Evolutionary conservation across 2,797 vertebrate genomes (phyloP), one percentile per base, ranked within the genome.

Genomic region (Cichlasoma orientale): DNA sequence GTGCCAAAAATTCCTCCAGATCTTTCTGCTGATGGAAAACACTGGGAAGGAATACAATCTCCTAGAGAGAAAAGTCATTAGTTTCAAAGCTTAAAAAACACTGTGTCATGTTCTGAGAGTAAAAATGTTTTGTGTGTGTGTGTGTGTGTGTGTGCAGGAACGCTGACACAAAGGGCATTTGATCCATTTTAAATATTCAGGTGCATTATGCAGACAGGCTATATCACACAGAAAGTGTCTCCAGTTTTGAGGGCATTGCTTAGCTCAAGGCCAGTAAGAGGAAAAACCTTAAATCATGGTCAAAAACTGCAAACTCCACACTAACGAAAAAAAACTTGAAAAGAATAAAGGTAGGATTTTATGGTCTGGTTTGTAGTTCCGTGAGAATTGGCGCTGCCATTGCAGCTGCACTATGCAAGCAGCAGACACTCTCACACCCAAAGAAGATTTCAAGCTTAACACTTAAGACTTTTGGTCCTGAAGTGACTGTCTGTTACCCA

Each of bases 401-500:
- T 4, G 78, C 69, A 29, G 71, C 83, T 71, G 82, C 66, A 56
- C 69, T 70, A 7, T 7, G 29, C 13, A 19, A 83, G 75, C 78
- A 29, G 75, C 19, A 71, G 80, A 63, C 79, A 56, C 78, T 82
- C 88, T 73, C 75, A 19, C 55, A 76, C 58, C 66, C 86, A 83
- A 54, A 85, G 89, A 74, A 91, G 89, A 94, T 92, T 91, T 89
- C 85, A 86, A 87, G 92, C 92, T 93, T 93, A 94, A 88, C 91
- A 87, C 87, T 90, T 93, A 89, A 94, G 94, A 90, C 92, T 88
- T 90, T 76, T 85, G 88, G 83, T 94, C 89, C 91, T 92, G 89
- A 92, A 94, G 93, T 92, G 92, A 94, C 89, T 93, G 92, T 93
- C 91, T 92, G 90, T 90, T 90, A 78, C 77, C 87, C 95, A 95